phyloP scores from a whole-genome alignment of 2,113 vertebrate genomes.

The Crotalus viridis region DNA sequence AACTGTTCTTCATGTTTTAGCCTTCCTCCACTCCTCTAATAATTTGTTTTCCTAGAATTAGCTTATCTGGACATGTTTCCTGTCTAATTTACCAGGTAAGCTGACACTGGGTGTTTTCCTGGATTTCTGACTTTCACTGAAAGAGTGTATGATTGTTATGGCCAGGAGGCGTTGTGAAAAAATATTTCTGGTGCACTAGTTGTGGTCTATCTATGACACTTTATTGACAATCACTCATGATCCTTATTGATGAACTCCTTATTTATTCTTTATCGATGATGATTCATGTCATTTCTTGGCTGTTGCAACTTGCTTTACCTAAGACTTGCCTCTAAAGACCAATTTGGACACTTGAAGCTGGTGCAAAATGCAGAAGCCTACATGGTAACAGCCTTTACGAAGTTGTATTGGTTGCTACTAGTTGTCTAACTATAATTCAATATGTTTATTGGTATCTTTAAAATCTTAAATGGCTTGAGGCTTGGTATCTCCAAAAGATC shows the following conservation, averaged over 20 bases:
- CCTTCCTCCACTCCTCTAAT: too few relatives aligned
- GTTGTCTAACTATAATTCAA: neutral
- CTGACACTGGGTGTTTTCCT: neutral
- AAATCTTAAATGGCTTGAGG: neutral
- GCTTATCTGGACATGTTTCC: neutral
- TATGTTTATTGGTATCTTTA: neutral
- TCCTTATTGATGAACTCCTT: neutral
- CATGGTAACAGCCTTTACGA: neutral
- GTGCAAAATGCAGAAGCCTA: neutral
- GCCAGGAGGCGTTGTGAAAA: neutral
- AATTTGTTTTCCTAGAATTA: neutral
- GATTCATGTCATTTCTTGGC: neutral
- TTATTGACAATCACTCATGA: neutral
- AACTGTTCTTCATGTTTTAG: too few relatives aligned
- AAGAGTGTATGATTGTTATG: neutral
- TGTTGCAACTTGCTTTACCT: neutral
- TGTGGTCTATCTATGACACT: neutral
- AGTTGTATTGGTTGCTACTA: neutral
- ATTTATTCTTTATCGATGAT: neutral
- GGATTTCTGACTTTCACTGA: neutral
- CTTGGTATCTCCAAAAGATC: neutral
- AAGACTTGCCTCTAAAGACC: neutral
- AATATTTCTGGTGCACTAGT: neutral
- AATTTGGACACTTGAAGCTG: neutral
- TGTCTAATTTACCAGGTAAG: neutral